These are phyloP conservation scores for Dinocampus coccinellae DNA, from an alignment of 2,888 invertebrate genomes.

Conservation along the genomic window DNA sequence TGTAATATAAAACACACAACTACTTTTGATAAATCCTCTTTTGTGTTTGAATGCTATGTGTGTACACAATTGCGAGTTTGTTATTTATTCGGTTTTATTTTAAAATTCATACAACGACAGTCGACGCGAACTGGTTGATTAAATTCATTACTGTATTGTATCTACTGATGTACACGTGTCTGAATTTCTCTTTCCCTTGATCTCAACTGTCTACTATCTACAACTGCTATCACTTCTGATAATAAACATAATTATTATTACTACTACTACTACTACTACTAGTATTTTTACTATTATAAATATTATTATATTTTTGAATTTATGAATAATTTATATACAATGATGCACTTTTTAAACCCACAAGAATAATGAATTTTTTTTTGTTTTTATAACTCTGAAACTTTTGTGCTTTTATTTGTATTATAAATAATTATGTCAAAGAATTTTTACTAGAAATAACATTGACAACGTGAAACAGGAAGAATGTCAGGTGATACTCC, in stretches of 20 bases:
- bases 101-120: slow-evolving; percentile 50
- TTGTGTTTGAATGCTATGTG: background rate
- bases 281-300: background rate
- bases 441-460: background rate
- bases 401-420: no score
- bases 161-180: no score
- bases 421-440: no score
- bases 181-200: background rate
- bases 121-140: slow-evolving; percentile 47
- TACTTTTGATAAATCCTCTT: no score
- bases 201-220: background rate
- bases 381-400: no score
- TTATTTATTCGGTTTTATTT: slow-evolving; percentile 46
- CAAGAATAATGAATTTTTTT: no score
- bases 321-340: no score
- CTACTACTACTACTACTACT: background rate
- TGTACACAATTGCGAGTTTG: background rate
- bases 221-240: background rate
- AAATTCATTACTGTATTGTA: slow-evolving; percentile 45
- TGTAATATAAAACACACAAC: no score
- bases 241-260: background rate
- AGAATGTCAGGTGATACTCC: background rate
- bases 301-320: background rate
- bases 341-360: no score
- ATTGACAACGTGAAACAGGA: background rate